phyloP scores from a whole-genome alignment of 2,113 vertebrate species.

The Paralichthys olivaceus region DNA sequence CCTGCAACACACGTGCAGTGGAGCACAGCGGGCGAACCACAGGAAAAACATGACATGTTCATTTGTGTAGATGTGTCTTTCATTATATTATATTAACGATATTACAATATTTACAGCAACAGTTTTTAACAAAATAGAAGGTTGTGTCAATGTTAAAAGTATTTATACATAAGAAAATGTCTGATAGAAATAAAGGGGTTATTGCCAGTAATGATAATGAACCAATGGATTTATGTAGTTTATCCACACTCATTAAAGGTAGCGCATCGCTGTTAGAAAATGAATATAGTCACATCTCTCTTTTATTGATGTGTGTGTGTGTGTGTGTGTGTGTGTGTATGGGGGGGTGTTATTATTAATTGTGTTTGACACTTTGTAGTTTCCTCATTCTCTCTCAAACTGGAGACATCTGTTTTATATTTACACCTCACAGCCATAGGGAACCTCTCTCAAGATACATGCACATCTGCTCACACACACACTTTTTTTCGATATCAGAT shows the following conservation, averaged over 20 bases:
- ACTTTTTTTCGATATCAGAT: constrained; percentile 5
- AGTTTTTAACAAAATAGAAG: too few relatives aligned
- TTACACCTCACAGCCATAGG: constrained; percentile 47
- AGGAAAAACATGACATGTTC: neutral
- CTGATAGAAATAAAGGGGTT: constrained; percentile 14
- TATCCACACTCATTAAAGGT: constrained; percentile 21
- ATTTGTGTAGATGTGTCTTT: neutral
- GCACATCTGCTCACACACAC: constrained; percentile 26
- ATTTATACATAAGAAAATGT: too few relatives aligned
- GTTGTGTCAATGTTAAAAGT: too few relatives aligned
- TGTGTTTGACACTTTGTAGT: constrained; percentile 62
- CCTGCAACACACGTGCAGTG: neutral
- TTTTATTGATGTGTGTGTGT: neutral
- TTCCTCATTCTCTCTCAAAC: constrained; percentile 56
- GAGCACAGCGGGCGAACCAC: neutral
- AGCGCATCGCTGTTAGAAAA: constrained; percentile 27
- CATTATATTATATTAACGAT: too few relatives aligned
- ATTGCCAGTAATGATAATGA: too few relatives aligned
- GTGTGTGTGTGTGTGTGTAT: constrained; percentile 17
- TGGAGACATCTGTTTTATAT: constrained; percentile 72
- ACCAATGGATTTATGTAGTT: constrained; percentile 38
- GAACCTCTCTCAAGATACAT: constrained; percentile 32
- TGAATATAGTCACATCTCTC: constrained; percentile 4
- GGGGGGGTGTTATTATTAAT: constrained; percentile 56
- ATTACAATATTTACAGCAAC: too few relatives aligned